Evolutionary conservation across 2,113 vertebrate genomes (phyloP), one percentile per base, ranked within the genome.

Genomic region (Mirounga angustirostris): DNA sequence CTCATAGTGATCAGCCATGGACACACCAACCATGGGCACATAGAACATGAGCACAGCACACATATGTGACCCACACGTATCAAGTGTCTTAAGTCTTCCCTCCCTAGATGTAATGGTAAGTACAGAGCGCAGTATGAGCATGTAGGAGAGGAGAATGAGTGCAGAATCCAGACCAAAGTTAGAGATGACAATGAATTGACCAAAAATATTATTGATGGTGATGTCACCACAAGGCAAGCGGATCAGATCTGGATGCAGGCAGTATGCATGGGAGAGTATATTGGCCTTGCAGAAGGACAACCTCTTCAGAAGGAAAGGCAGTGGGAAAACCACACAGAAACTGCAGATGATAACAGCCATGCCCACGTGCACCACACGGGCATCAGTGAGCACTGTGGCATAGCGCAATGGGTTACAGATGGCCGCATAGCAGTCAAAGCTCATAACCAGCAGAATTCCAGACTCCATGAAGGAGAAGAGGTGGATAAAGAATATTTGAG

Each of bases 1-100:
- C 22, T 93, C 96, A 30, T 97, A 98, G 7, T 56, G 82, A 74
- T 96, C 94, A 30, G 24, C 82, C 94, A 98, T 94, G 46, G 97
- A 97, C 76, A 98, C 96, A 16, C 94, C 74, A 40, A 98, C 40
- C 94, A 58, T 94, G 4, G 97, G 98, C 1, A 96, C 83, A 0
- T 95, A 98, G 65, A 97, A 98, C 36, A 96, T 76, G 67, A 98
- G 87, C 81, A 98, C 96, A 33, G 97, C 97, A 76, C 97, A 98
- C 43, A 98, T 46, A 22, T 98, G 97, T 26, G 96, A 98, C 52
- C 98, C 93, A 74, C 96, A 98, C 0, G 91, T 98, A 63, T 96
- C 97, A 21, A 98, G 73, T 0, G 94, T 97, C 82, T 98, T 98
- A 8, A 95, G 12, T 22, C 54, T 22, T 43, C 92, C 97, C 10